Conservation (phyloP, 2,888 invertebrate species). For the Acleris emargana region DNA sequence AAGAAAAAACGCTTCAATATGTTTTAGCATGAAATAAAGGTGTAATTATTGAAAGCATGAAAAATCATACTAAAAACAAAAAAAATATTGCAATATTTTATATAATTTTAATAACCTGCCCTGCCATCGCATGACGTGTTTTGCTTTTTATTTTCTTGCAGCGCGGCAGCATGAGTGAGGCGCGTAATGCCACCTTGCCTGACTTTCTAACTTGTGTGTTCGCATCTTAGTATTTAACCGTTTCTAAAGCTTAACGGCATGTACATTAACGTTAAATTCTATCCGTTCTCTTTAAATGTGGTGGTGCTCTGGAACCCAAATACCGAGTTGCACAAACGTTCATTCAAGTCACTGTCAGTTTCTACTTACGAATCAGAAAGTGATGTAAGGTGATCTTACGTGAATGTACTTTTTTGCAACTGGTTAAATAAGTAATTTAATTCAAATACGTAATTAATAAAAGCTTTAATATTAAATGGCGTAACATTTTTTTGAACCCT, state of each 20-base stretch:
- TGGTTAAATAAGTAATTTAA: not conserved
- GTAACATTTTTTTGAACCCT: too few relatives aligned
- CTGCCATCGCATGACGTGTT: constrained; percentile 44
- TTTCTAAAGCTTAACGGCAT: constrained; percentile 47
- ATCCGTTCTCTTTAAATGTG: not conserved
- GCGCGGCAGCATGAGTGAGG: constrained; percentile 77
- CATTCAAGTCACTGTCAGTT: too few relatives aligned
- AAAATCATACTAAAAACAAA: too few relatives aligned
- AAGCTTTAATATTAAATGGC: not conserved
- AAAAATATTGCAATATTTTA: too few relatives aligned
- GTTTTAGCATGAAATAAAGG: not conserved
- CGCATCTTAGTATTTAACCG: constrained; percentile 51
- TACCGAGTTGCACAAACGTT: too few relatives aligned
- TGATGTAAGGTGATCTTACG: too few relatives aligned
- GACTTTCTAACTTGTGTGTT: constrained; percentile 59
- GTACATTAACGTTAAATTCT: constrained; percentile 43
- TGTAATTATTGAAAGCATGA: too few relatives aligned
- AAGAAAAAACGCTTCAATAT: too few relatives aligned
- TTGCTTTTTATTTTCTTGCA: constrained; percentile 67
- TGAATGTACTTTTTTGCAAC: too few relatives aligned
- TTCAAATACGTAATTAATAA: not conserved
- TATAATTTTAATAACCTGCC: not conserved
- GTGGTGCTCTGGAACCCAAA: constrained; percentile 17
- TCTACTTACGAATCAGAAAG: too few relatives aligned
- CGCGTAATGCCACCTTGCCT: constrained; percentile 61